Evolutionary conservation across 2,797 vertebrate species (phyloP).

Genomic region (Okamejei kenojei): DNA sequence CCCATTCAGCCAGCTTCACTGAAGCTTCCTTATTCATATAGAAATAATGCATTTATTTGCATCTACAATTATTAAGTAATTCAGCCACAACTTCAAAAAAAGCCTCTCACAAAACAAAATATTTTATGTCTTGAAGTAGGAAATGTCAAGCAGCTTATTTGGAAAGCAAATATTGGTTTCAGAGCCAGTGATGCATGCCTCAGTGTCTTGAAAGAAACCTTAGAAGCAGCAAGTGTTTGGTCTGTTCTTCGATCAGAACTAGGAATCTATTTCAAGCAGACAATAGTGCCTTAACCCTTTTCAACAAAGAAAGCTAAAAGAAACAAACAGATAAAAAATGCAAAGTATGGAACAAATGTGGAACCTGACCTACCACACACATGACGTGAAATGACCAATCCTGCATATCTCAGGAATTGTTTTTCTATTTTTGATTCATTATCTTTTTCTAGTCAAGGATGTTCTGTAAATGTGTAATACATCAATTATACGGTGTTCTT

Average conservation of each 20-base stretch:
- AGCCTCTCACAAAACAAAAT: not conserved
- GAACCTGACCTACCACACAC: not conserved
- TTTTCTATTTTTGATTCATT: constrained; percentile 8
- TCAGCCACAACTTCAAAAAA: not conserved
- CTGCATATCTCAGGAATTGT: not conserved
- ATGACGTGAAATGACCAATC: not conserved
- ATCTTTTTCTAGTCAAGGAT: not conserved
- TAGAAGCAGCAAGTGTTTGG: constrained; percentile 8
- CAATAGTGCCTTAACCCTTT: constrained; percentile 1
- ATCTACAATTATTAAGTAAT: not conserved
- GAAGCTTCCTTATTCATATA: not conserved
- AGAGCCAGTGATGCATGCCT: not conserved
- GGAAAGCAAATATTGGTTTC: constrained; percentile 11
- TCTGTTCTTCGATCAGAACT: constrained; percentile 25
- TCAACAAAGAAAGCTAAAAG: constrained; percentile 13
- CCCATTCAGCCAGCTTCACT: not conserved
- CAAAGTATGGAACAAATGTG: constrained; percentile 2
- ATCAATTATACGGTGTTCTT: not conserved
- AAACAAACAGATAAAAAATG: constrained; percentile 32
- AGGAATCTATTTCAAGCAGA: constrained; percentile 21
- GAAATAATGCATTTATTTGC: not conserved
- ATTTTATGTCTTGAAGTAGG: not conserved
- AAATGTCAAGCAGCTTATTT: not conserved
- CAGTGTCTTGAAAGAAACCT: constrained; percentile 26
- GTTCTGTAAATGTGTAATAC: not conserved